Evolutionary conservation across 2,113 vertebrate genomes (phyloP).

Genomic region (Sakesphorus luctuosus): DNA sequence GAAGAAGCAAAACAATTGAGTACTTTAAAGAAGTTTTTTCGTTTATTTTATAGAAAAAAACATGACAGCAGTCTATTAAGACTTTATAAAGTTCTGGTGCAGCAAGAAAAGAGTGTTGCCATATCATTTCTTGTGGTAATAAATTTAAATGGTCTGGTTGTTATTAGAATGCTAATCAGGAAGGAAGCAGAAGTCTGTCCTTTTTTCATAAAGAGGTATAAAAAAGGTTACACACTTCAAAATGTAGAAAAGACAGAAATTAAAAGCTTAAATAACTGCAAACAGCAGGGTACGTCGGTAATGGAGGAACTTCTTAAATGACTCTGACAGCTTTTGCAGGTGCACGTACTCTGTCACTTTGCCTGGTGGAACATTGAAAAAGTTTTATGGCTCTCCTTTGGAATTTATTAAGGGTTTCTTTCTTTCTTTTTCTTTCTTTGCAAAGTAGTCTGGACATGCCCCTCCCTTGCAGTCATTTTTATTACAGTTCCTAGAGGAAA

Average conservation of each 20-base stretch:
- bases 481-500: constrained; percentile 78
- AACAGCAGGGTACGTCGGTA: constrained; percentile 41
- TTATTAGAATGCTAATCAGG: constrained; percentile 70
- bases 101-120: neutral
- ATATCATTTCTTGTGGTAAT: neutral
- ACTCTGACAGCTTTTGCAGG: constrained; percentile 76
- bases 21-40: neutral
- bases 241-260: constrained; percentile 71
- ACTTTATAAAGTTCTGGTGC: constrained; percentile 39
- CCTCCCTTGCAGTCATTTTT: constrained; percentile 79
- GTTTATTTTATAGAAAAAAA: neutral
- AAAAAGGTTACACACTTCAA: constrained; percentile 53
- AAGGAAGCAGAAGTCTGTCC: constrained; percentile 77
- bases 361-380: constrained; percentile 65
- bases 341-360: constrained; percentile 71
- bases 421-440: constrained; percentile 54
- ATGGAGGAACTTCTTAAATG: constrained; percentile 50
- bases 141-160: constrained; percentile 53
- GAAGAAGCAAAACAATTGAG: neutral
- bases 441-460: constrained; percentile 71
- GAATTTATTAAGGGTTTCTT: constrained; percentile 87
- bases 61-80: constrained; percentile 36
- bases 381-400: constrained; percentile 85
- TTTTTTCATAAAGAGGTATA: constrained; percentile 79
- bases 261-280: constrained; percentile 66